phyloP scores from a whole-genome alignment of 2,888 invertebrate genomes.

The Ophioninae sp. region DNA sequence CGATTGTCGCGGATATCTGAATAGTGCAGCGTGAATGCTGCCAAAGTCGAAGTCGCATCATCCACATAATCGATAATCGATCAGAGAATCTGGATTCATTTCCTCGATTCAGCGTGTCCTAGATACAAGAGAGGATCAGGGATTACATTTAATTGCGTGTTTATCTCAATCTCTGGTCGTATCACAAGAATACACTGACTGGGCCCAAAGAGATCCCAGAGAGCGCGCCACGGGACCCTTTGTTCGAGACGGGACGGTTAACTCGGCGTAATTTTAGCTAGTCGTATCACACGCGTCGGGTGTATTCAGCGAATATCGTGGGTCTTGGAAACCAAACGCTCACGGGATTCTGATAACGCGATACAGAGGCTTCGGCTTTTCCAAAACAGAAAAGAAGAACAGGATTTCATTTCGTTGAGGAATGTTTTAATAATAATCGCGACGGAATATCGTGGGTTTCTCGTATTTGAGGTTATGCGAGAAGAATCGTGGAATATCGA shows the following conservation, averaged over 20 bases:
- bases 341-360: slow-evolving; percentile 2
- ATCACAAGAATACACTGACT: background rate
- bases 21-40: background rate
- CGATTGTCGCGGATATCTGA: background rate
- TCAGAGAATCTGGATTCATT: background rate
- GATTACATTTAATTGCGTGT: background rate
- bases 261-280: slow-evolving; percentile 20
- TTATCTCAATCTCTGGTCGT: background rate
- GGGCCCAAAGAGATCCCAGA: background rate
- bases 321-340: slow-evolving; percentile 11
- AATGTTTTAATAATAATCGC: background rate
- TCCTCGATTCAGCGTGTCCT: background rate
- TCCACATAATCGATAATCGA: background rate
- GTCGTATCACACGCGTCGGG: slow-evolving; percentile 9
- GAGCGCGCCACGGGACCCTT: background rate
- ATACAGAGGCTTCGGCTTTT: background rate
- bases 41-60: background rate
- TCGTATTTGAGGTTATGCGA: background rate
- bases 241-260: slow-evolving; percentile 1
- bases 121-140: background rate
- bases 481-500: no score
- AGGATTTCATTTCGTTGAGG: background rate
- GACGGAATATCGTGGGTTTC: background rate
- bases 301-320: slow-evolving; percentile 14
- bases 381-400: background rate